Evolutionary conservation across 2,113 vertebrate genomes (phyloP).

Genomic region (Aramus guarauna): DNA sequence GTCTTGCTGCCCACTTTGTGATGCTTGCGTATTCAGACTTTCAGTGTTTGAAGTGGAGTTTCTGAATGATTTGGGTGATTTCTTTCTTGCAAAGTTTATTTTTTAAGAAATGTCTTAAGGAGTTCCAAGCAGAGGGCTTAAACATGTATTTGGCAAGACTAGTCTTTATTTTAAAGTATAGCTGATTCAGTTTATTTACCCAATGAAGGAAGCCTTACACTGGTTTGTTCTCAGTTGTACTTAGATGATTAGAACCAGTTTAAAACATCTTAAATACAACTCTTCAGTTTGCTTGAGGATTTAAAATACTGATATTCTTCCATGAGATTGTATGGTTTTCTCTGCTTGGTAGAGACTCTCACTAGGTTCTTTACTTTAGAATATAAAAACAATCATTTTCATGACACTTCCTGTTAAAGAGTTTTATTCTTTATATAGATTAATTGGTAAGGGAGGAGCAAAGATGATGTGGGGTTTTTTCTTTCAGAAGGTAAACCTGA

Average conservation of each 20-base stretch:
- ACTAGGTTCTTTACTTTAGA: not conserved
- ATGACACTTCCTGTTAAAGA: not conserved
- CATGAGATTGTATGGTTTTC: not conserved
- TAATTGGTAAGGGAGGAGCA: not conserved
- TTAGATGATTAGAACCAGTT: not conserved
- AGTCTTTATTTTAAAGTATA: not conserved
- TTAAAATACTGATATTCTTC: slow-evolving; percentile 8
- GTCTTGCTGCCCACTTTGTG: slow-evolving; percentile 13
- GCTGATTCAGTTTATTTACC: not conserved
- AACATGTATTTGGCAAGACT: not conserved
- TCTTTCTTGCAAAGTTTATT: slow-evolving; percentile 12
- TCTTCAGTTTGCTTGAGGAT: not conserved
- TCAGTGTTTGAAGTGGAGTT: not conserved
- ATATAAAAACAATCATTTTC: not conserved
- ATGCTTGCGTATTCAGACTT: not conserved
- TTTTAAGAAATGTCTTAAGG: slow-evolving; percentile 15
- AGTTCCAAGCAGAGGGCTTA: not conserved
- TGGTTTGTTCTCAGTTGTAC: not conserved
- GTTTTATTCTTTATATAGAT: not conserved
- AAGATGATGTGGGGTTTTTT: not conserved
- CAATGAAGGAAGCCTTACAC: not conserved
- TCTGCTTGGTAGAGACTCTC: not conserved
- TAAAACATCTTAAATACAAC: not conserved
- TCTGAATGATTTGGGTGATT: not conserved
- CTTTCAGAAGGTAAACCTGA: not conserved